phyloP scores from a whole-genome alignment of 2,113 vertebrate genomes.

The Callaeas wilsoni region DNA sequence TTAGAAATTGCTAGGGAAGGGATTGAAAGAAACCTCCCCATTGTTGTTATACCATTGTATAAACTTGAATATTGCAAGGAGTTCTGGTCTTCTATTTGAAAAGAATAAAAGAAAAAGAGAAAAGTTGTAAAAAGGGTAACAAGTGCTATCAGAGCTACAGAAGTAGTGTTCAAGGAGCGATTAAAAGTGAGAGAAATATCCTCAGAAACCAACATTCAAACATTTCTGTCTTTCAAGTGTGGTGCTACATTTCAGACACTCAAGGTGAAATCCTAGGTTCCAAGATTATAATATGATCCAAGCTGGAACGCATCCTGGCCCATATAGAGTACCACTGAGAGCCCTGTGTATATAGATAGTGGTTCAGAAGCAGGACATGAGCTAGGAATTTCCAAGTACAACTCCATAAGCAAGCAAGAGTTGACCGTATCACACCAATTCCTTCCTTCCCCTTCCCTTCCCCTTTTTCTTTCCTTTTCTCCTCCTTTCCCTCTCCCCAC shows the following conservation, averaged over 20 bases:
- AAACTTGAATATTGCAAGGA: not conserved
- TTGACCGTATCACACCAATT: not conserved
- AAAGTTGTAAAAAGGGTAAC: not conserved
- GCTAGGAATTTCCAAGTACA: not conserved
- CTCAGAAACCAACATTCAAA: not conserved
- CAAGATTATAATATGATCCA: not conserved
- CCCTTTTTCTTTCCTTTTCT: not conserved
- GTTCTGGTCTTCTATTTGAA: not conserved
- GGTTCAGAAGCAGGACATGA: not conserved
- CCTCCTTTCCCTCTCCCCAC: not conserved
- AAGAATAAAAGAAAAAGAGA: not conserved
- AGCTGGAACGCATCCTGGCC: not conserved
- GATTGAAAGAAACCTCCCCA: not conserved
- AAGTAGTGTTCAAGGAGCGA: not conserved
- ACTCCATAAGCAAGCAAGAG: not conserved
- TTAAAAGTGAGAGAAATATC: not conserved
- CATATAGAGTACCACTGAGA: not conserved
- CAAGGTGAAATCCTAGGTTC: not conserved
- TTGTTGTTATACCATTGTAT: not conserved
- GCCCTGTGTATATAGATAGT: fast-evolving
- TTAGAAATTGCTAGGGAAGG: not conserved
- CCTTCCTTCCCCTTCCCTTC: not conserved
- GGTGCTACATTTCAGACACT: not conserved
- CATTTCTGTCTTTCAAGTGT: not conserved
- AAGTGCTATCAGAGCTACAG: not conserved